Conservation (phyloP, 2,888 invertebrate species). For the Cephus spinipes region DNA sequence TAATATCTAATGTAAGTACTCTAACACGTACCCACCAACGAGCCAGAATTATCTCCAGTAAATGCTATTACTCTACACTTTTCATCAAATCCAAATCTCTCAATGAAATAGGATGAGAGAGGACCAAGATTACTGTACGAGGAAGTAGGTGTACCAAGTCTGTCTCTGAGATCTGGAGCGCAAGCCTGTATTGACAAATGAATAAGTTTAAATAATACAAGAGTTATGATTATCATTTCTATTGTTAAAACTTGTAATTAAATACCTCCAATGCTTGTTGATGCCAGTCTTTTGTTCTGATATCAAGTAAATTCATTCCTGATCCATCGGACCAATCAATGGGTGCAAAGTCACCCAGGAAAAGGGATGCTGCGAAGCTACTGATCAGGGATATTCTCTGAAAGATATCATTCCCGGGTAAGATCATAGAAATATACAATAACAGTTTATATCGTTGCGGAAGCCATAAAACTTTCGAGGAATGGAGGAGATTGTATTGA, state of each 20-base stretch:
- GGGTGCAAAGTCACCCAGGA: slow-evolving; percentile 88
- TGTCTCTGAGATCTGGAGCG: slow-evolving; percentile 78
- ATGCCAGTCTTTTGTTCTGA: slow-evolving; percentile 83
- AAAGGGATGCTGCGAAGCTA: slow-evolving; percentile 90
- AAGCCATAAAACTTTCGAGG: neutral
- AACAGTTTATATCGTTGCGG: neutral
- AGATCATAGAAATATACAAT: neutral
- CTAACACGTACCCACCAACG: slow-evolving; percentile 75
- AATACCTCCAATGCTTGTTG: slow-evolving; percentile 77
- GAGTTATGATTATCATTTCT: slow-evolving; percentile 7
- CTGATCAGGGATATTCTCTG: slow-evolving; percentile 92
- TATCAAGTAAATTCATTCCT: slow-evolving; percentile 95
- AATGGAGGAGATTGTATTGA: neutral
- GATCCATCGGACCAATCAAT: slow-evolving; percentile 95
- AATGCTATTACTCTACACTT: slow-evolving; percentile 88
- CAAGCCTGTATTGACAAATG: slow-evolving; percentile 71
- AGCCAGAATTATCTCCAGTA: slow-evolving; percentile 96
- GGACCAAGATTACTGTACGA: slow-evolving; percentile 78
- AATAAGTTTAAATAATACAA: slow-evolving; percentile 19
- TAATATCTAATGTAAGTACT: slow-evolving; percentile 11
- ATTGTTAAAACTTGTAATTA: neutral
- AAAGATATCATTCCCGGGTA: slow-evolving; percentile 46
- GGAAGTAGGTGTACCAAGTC: slow-evolving; percentile 81
- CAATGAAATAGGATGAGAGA: slow-evolving; percentile 84
- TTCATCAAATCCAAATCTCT: slow-evolving; percentile 85